phyloP scores from a whole-genome alignment of 2,888 invertebrate species.

The Proisotoma minuta region DNA sequence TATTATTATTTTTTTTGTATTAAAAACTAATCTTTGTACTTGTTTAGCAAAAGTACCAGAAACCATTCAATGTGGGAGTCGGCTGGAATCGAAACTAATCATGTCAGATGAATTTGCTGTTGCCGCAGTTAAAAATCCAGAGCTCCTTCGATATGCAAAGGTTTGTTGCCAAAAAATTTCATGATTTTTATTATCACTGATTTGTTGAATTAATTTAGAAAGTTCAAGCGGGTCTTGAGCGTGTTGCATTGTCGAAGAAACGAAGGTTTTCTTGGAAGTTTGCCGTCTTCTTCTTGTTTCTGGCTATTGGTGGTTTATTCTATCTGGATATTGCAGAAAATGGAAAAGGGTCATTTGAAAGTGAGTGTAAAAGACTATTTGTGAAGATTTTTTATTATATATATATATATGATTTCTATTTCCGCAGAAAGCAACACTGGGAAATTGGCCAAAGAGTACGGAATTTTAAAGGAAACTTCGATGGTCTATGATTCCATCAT shows the following conservation, averaged over 20 bases:
- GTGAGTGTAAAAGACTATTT: constrained; percentile 24
- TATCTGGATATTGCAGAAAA: constrained; percentile 47
- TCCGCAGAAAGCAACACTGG: constrained; percentile 45
- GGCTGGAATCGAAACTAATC: constrained; percentile 41
- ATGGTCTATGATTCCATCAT: constrained; percentile 20
- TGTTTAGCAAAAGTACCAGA: constrained; percentile 31
- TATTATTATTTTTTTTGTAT: neutral
- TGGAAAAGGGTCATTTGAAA: constrained; percentile 46
- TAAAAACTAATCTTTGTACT: neutral
- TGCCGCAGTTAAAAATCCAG: constrained; percentile 43
- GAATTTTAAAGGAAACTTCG: constrained; percentile 40
- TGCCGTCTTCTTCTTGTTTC: constrained; percentile 33
- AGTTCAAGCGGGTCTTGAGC: constrained; percentile 40
- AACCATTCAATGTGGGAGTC: constrained; percentile 33
- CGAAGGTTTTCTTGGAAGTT: constrained; percentile 44
- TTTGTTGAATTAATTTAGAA: neutral
- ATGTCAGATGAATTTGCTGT: constrained; percentile 46
- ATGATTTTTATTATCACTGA: neutral
- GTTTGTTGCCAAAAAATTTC: constrained; percentile 19
- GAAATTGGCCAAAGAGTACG: constrained; percentile 42
- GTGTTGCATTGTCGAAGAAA: constrained; percentile 38
- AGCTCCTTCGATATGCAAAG: constrained; percentile 43
- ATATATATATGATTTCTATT: neutral
- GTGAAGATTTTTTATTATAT: neutral
- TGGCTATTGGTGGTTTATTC: constrained; percentile 37